phyloP scores from a whole-genome alignment of 2,888 invertebrate genomes.

The Entomobrya multifasciata region DNA sequence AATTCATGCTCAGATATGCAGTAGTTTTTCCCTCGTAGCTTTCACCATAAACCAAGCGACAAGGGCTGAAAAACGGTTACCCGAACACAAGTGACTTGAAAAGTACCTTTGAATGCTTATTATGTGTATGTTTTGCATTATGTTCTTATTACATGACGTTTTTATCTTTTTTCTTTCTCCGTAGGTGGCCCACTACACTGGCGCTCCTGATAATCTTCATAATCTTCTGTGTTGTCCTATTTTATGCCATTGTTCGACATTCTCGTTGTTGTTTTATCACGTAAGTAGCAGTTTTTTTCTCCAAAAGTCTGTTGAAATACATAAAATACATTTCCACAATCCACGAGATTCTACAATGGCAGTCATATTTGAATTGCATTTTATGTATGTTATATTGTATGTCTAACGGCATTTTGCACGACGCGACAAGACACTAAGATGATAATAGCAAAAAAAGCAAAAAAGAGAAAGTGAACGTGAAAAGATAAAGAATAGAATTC shows the following conservation, averaged over 20 bases:
- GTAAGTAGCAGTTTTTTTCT: conserved; percentile 83
- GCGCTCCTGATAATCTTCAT: conserved; percentile 92
- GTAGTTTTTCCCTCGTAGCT: not conserved
- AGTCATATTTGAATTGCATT: not conserved
- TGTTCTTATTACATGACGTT: not conserved
- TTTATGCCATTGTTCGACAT: conserved; percentile 94
- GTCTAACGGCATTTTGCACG: not conserved
- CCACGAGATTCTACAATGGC: no score
- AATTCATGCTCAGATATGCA: not conserved
- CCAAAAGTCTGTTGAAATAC: no score
- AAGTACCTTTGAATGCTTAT: not conserved
- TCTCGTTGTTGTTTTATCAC: conserved; percentile 93
- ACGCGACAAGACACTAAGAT: not conserved
- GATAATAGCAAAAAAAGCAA: not conserved
- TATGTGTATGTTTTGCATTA: not conserved
- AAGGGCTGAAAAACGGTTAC: conserved; percentile 17
- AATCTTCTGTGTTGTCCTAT: conserved; percentile 92
- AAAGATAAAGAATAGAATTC: not conserved
- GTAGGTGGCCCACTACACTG: conserved; percentile 94
- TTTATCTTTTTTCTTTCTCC: conserved; percentile 72
- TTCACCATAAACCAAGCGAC: not conserved
- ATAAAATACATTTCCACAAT: not conserved
- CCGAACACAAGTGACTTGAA: conserved; percentile 33
- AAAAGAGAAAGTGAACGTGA: not conserved
- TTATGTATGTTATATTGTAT: not conserved